Percentiles rank a stretch among this genome's conserved stretches.
Conservation (phyloP, 2,888 invertebrate genomes). For the Formica aserva region DNA sequence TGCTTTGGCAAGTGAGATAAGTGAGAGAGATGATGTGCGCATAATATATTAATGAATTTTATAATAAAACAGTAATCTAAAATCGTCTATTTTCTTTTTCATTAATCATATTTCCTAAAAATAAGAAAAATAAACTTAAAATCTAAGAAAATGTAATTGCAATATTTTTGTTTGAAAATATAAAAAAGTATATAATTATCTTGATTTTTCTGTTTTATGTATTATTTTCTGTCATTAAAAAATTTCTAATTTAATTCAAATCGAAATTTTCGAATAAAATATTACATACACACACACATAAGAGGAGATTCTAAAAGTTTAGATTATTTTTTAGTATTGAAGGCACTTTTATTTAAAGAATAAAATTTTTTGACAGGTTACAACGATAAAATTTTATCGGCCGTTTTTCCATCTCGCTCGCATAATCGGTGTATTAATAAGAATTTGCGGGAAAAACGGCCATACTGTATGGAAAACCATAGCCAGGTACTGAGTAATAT, state of each 20-base stretch:
- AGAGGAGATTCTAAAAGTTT: background rate
- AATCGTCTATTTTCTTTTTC: slow-evolving; percentile 15
- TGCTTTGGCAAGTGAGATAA: slow-evolving; percentile 72
- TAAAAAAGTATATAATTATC: background rate
- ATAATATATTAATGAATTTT: slow-evolving; percentile 77
- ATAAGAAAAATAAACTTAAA: background rate
- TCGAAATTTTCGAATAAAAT: slow-evolving; percentile 17
- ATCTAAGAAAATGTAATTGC: background rate
- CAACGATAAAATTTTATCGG: slow-evolving; percentile 77
- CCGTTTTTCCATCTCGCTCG: slow-evolving; percentile 65
- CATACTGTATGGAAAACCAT: slow-evolving; percentile 72
- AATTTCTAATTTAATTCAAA: background rate
- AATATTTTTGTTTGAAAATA: background rate
- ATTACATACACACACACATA: background rate
- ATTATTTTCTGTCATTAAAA: background rate
- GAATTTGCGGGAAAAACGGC: slow-evolving; percentile 61
- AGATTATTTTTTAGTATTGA: slow-evolving; percentile 69
- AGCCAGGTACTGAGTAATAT: slow-evolving; percentile 75
- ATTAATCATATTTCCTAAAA: background rate
- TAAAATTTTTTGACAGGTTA: slow-evolving; percentile 77
- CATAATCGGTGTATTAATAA: slow-evolving; percentile 34
- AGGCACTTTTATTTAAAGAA: slow-evolving; percentile 83
- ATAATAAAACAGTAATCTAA: slow-evolving; percentile 72
- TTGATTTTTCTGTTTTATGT: background rate
- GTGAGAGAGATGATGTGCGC: slow-evolving; percentile 68